phyloP scores from a whole-genome alignment of 2,113 vertebrate genomes.

The Lamprologus lemairii region DNA sequence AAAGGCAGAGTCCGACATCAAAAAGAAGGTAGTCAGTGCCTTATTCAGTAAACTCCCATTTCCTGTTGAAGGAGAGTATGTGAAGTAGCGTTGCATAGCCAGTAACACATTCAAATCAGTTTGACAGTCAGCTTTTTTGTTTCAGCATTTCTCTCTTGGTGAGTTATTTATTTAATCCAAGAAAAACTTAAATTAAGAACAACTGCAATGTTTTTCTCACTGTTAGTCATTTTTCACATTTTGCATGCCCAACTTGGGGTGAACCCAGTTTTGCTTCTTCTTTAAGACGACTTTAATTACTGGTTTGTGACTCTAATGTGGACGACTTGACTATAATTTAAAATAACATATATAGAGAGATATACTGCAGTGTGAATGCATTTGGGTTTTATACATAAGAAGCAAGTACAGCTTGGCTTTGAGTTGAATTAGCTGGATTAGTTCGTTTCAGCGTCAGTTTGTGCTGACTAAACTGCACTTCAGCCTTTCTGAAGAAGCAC shows the following conservation, averaged over 20 bases:
- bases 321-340: not conserved
- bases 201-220: not conserved
- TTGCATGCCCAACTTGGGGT: not conserved
- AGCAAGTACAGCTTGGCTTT: not conserved
- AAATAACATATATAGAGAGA: not conserved
- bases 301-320: not conserved
- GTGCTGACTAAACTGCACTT: not conserved
- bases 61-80: constrained; percentile 16
- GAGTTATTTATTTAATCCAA: not conserved
- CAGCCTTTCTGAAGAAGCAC: not conserved
- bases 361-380: not conserved
- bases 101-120: not conserved
- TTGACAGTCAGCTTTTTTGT: not conserved
- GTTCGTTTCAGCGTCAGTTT: not conserved
- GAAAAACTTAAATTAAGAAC: not conserved
- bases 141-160: not conserved
- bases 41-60: not conserved
- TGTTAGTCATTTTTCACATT: not conserved
- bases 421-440: not conserved
- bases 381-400: not conserved
- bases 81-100: not conserved
- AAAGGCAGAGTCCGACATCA: not conserved
- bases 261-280: not conserved
- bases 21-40: not conserved
- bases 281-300: not conserved